A percentile compares a stretch with the other conserved stretches of the same genome.
Evolutionary conservation across 2,797 vertebrate genomes (phyloP).

Genomic region (Sebastes variabilis): DNA sequence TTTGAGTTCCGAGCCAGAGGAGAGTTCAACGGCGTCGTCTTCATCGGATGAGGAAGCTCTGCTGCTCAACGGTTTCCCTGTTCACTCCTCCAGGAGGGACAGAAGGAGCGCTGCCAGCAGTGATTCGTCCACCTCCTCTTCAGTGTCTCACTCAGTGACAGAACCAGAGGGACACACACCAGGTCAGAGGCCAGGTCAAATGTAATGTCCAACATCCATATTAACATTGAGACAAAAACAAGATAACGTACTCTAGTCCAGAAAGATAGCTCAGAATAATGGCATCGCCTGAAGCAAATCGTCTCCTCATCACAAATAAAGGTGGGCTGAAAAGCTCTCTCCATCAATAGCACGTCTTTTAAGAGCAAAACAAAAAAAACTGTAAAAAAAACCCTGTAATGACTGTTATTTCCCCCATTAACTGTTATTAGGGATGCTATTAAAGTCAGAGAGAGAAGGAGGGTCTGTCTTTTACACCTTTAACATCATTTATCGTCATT

Average conservation of each 20-base stretch:
- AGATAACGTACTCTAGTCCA: neutral
- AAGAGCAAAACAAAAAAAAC: neutral
- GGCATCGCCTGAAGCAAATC: neutral
- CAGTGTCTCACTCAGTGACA: neutral
- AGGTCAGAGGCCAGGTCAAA: slow-evolving; percentile 23
- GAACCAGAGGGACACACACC: neutral
- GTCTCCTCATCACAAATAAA: neutral
- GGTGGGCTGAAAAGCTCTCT: neutral
- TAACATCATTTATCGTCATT: too few species aligned
- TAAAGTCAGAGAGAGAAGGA: too few species aligned
- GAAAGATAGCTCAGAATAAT: neutral
- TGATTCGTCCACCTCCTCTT: neutral
- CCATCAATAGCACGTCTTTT: neutral
- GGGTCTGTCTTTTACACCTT: too few species aligned
- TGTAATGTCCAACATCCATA: neutral
- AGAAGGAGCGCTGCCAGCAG: neutral
- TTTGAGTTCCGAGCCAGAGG: slow-evolving; percentile 49
- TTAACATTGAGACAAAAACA: neutral
- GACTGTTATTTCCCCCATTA: neutral
- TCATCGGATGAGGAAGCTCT: slow-evolving; percentile 57
- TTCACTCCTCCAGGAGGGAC: neutral
- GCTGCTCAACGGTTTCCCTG: neutral
- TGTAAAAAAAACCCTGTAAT: neutral
- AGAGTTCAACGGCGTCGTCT: slow-evolving; percentile 44
- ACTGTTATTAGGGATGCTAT: too few species aligned